Conservation (phyloP, 2,797 vertebrate genomes). For the Platyrinchus mystaceus region DNA sequence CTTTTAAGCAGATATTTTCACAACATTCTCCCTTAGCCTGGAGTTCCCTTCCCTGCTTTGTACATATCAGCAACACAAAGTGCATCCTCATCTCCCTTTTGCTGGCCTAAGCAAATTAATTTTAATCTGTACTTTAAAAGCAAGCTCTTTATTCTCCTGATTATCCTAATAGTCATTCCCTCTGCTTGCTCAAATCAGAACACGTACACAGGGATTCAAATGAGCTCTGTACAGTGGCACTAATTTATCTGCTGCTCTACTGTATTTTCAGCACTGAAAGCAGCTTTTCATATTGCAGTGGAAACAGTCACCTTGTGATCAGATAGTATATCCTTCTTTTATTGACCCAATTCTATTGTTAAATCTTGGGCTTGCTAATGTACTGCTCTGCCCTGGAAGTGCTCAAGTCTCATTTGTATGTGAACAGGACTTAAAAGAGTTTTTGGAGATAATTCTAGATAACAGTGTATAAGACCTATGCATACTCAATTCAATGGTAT, state of each 20-base stretch:
- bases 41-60: background rate
- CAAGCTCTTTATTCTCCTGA: constrained; percentile 19
- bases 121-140: constrained; percentile 21
- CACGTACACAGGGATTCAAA: background rate
- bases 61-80: background rate
- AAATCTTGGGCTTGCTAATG: background rate
- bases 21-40: background rate
- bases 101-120: constrained; percentile 36
- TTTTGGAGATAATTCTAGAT: constrained; percentile 20
- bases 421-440: background rate
- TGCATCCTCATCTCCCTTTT: background rate
- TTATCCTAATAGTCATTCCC: constrained; percentile 39
- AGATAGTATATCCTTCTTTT: background rate
- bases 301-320: background rate
- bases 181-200: constrained; percentile 6
- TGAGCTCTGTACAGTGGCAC: background rate
- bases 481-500: background rate
- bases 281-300: background rate
- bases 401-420: background rate
- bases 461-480: background rate
- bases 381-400: background rate
- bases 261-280: background rate
- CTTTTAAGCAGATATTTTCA: background rate
- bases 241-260: background rate
- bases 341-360: constrained; percentile 1